These are phyloP conservation scores for Romanogobio albipinnatus DNA, from an alignment of 2,113 vertebrate species.

Conservation along the genomic window DNA sequence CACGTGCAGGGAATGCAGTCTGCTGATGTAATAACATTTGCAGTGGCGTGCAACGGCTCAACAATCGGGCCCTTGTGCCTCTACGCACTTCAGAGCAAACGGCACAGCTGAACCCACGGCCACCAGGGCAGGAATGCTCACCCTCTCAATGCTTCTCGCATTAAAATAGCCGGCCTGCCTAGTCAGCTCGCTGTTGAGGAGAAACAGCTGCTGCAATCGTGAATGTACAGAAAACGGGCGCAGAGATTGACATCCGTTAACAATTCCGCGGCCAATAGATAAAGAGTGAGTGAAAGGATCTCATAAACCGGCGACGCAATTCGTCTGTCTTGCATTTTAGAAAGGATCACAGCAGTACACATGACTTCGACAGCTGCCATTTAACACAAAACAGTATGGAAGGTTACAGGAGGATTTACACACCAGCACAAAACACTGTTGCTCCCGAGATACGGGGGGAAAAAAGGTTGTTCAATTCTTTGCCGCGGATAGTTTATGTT, in stretches of 20 bases:
- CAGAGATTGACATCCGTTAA: not conserved
- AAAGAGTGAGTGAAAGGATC: not conserved
- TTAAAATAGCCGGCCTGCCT: slow-evolving; percentile 72
- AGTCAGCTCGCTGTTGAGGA: slow-evolving; percentile 64
- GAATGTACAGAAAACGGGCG: slow-evolving; percentile 31
- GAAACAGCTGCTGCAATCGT: slow-evolving; percentile 49
- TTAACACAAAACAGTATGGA: slow-evolving; percentile 44
- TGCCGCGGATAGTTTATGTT: not conserved
- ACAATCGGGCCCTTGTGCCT: slow-evolving; percentile 68
- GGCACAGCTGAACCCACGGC: slow-evolving; percentile 70
- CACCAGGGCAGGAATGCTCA: slow-evolving; percentile 63
- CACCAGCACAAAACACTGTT: slow-evolving; percentile 22
- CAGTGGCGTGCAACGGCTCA: slow-evolving; percentile 51
- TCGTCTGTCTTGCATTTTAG: not conserved
- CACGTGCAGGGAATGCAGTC: not conserved
- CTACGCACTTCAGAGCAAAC: slow-evolving; percentile 46
- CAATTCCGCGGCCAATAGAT: not conserved
- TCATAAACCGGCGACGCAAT: not conserved
- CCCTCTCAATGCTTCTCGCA: slow-evolving; percentile 63
- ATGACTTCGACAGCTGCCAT: slow-evolving; percentile 66
- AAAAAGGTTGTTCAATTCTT: slow-evolving; percentile 19
- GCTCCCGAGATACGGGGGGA: slow-evolving; percentile 9
- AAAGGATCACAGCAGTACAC: slow-evolving; percentile 48
- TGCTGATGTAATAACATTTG: slow-evolving; percentile 42
- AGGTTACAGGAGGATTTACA: slow-evolving; percentile 39